Conservation (phyloP, 2,888 invertebrate species). For the Acleris emargana region DNA sequence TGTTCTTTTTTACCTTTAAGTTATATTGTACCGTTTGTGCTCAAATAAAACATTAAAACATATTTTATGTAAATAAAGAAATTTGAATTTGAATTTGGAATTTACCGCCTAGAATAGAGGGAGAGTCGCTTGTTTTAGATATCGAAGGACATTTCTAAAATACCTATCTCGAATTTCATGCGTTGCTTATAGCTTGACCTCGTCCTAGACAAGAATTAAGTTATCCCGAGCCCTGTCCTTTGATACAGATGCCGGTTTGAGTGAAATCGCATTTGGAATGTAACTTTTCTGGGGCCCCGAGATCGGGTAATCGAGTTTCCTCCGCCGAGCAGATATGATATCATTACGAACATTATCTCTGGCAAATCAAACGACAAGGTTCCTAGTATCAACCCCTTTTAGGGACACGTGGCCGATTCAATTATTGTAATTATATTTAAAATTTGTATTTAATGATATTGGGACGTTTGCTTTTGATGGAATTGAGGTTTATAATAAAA, state of each 20-base stretch:
- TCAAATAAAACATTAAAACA: too few relatives aligned
- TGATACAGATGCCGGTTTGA: slow-evolving; percentile 38
- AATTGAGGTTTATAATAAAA: too few relatives aligned
- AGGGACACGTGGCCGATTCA: slow-evolving; percentile 5
- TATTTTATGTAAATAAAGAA: too few relatives aligned
- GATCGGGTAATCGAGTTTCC: slow-evolving; percentile 32
- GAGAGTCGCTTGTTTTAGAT: too few relatives aligned
- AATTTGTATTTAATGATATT: too few relatives aligned
- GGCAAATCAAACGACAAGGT: slow-evolving; percentile 24
- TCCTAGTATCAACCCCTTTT: slow-evolving; percentile 10
- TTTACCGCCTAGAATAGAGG: too few relatives aligned
- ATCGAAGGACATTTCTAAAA: too few relatives aligned
- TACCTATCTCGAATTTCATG: neutral
- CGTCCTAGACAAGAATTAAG: slow-evolving; percentile 11
- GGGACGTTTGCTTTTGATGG: too few relatives aligned
- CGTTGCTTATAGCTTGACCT: neutral
- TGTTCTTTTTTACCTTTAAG: too few relatives aligned
- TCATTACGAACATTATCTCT: slow-evolving; percentile 29
- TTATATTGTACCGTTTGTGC: too few relatives aligned
- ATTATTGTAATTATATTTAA: neutral
- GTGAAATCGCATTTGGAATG: slow-evolving; percentile 32
- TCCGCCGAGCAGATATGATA: slow-evolving; percentile 29
- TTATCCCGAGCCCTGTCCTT: slow-evolving; percentile 35
- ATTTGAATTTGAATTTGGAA: too few relatives aligned
- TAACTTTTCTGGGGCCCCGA: slow-evolving; percentile 34